phyloP scores from a whole-genome alignment of 2,888 invertebrate genomes.

The Eubasilissa splendida region DNA sequence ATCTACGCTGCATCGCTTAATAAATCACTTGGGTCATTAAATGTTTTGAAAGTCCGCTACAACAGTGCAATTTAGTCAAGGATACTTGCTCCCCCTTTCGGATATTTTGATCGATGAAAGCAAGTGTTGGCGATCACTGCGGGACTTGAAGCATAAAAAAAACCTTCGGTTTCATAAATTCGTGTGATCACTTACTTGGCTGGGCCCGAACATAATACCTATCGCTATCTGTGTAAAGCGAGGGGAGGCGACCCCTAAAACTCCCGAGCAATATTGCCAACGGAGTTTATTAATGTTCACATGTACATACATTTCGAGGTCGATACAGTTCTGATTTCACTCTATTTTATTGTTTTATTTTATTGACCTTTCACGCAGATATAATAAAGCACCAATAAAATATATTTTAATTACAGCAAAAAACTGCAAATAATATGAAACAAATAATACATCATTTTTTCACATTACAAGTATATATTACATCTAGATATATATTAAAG shows the following conservation, averaged over 20 bases:
- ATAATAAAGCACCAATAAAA: no score
- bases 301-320: no score
- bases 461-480: no score
- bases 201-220: slow-evolving; percentile 49
- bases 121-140: background rate
- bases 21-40: slow-evolving; percentile 35
- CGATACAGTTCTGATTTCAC: no score
- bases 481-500: no score
- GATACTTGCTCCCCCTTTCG: slow-evolving; percentile 28
- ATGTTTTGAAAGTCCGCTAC: slow-evolving; percentile 25
- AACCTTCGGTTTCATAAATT: slow-evolving; percentile 49
- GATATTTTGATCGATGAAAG: slow-evolving; percentile 21
- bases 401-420: no score
- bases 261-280: no score
- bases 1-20: slow-evolving; percentile 6
- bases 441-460: no score
- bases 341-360: no score
- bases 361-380: no score
- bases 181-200: slow-evolving; percentile 49
- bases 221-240: slow-evolving; percentile 30
- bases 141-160: slow-evolving; percentile 40
- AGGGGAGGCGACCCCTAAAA: background rate
- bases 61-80: slow-evolving; percentile 28
- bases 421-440: no score
- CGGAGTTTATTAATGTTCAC: no score